Evolutionary conservation across 1,140 invertebrate species (phyloP).

Genomic region (Brachionus rotundiformis): DNA sequence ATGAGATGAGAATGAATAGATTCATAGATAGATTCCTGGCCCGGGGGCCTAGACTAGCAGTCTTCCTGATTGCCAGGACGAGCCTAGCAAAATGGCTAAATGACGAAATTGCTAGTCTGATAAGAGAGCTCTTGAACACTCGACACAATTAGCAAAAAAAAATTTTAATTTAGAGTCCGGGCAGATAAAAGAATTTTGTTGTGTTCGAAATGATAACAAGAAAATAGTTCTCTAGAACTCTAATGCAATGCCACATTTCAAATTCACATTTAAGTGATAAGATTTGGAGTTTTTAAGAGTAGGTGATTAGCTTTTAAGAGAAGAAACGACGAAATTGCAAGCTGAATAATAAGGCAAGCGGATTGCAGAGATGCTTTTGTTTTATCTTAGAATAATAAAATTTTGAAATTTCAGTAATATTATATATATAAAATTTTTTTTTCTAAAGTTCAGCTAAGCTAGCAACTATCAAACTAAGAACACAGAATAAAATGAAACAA

Average conservation of each 20-base stretch:
- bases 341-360: neutral
- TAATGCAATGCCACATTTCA: constrained; percentile 44
- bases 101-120: constrained; percentile 4
- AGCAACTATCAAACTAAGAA: too few relatives aligned
- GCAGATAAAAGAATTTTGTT: constrained; percentile 18
- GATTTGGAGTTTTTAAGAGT: constrained; percentile 21
- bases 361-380: constrained; percentile 15
- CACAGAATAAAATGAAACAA: neutral
- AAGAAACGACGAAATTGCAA: constrained; percentile 31
- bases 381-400: constrained; percentile 29
- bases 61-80: neutral
- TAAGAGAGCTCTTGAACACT: constrained; percentile 6
- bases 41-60: neutral
- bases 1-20: neutral
- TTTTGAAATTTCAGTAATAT: constrained; percentile 40
- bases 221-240: constrained; percentile 17
- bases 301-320: constrained; percentile 8
- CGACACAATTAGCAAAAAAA: constrained; percentile 9
- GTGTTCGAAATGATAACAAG: constrained; percentile 36
- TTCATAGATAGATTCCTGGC: neutral
- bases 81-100: neutral
- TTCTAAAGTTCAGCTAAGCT: constrained; percentile 43
- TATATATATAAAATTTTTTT: too few relatives aligned
- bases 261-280: constrained; percentile 35
- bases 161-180: neutral